Evolutionary conservation across 2,888 invertebrate species (phyloP), one percentile per base, ranked within the genome.

Genomic region (Scaptodrosophila latifasciaeformis): DNA sequence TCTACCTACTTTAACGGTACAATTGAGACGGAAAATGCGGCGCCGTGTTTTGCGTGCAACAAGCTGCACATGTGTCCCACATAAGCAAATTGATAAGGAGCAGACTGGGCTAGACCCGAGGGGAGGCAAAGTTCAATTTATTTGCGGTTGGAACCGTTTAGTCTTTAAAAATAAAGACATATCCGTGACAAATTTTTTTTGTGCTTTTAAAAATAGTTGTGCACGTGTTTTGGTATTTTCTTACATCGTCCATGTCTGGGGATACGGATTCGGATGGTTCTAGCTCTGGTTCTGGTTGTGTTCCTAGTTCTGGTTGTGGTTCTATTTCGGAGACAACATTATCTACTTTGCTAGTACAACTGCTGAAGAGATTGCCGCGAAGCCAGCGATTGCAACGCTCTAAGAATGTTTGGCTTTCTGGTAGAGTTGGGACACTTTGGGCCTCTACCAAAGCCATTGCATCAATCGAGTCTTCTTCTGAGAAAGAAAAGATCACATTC

Each of bases 301-400:
- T 17, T 9, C 46, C 56, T 15, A 55, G 9, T 19, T 45, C 49
- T 42, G 49, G 43, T 13, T 52, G 50, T 35, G 35, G 34, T 30
- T 39, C 37, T 24, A 21, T 48, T 34, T 74, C 72, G 43, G 50
- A 67, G 47, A 70, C 72, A 49, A 72, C 40, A 59, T 67, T 57
- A 58, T 43, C 76, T 63, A 76, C 67, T 57, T 69, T 72, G 67
- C 72, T 74, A 45, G 72, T 74, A 52, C 72, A 74, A 60, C 76
- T 74, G 76, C 67, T 65, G 70, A 76, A 74, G 54, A 74, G 72
- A 40, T 69, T 72, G 17, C 72, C 75, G 18, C 72, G 76, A 39
- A 74, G 65, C 72, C 72, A 74, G 43, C 67, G 70, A 65, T 74
- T 74, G 59, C 76, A 70, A 40, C 72, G 72, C 49, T 65, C 76